Base-by-base conservation (phyloP, 1,140 invertebrate genomes). In the Drosophila trapezifrons region DNA sequence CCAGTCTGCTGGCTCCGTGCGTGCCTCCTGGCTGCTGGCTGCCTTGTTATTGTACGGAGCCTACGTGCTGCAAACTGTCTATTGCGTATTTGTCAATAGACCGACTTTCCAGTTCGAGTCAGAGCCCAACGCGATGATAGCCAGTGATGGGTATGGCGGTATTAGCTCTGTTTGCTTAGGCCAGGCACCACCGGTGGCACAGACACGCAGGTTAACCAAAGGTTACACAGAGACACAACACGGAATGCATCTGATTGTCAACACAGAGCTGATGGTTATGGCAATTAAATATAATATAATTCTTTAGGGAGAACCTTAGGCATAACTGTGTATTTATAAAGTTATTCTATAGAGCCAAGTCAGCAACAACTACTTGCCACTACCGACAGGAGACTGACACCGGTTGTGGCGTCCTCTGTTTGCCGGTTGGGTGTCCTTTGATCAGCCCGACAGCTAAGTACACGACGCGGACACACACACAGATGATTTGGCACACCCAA, bases 31-130 rank as follows among this genome's bases (percentile, higher is more conserved):
- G 9, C 29, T 32, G 46, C 15, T 4, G 22, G 4, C n/a, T 18
- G 75, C 63, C 57, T 40, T 77, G 58, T 65, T 57, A 72, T 71
- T 78, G 76, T 72, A 52, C 60, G 58, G 18, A 15, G 51, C 51
- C 74, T 78, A 78, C 76, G 76, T 78, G 76, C 76, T 78, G 54
- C 76, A 78, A 78, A 78, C 75, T 72, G 76, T 78, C 76, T 78
- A 78, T 73, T 72, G 75, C 76, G 76, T 73, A 78, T 78, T 78
- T 78, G 76, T 78, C 76, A 78, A 78, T 72, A 73, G 76, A 62
- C 74, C 64, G 29, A 71, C 64, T 40, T 57, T n/a, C 65, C 43
- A 42, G 35, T 51, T 45, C 20, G 13, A 55, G 42, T 56, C 47
- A 15, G 42, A 29, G 46, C 32, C 22, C 52, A 29, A n/a, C 45